phyloP scores from a whole-genome alignment of 2,888 invertebrate species.

The Parnassius mnemosyne region DNA sequence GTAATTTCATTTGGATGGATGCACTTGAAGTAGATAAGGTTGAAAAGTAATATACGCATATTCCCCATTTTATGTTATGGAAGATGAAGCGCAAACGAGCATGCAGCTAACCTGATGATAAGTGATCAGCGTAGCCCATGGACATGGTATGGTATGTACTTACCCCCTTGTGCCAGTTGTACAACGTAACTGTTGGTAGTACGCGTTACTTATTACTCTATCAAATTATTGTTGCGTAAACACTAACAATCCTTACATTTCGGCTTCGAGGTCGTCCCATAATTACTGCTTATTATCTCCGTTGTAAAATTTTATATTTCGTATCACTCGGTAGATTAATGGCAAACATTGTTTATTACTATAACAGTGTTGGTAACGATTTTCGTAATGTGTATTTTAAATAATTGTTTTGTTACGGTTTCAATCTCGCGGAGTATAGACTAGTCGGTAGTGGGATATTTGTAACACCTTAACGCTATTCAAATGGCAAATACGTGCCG shows the following conservation, averaged over 20 bases:
- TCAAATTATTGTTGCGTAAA: conserved; percentile 22
- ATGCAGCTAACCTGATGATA: too few relatives aligned
- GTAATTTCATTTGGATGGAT: too few relatives aligned
- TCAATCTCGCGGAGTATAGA: conserved; percentile 25
- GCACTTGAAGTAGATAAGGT: too few relatives aligned
- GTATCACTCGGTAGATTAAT: conserved; percentile 19
- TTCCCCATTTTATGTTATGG: too few relatives aligned
- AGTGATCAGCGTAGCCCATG: too few relatives aligned
- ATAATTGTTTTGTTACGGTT: conserved; percentile 23
- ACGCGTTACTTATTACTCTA: conserved; percentile 9
- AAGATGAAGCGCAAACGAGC: too few relatives aligned
- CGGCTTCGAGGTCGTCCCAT: conserved; percentile 17
- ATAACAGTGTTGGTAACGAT: conserved; percentile 18
- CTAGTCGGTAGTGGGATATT: conserved; percentile 23
- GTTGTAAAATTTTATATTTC: conserved; percentile 22
- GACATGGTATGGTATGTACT: too few relatives aligned
- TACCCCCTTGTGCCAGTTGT: too few relatives aligned
- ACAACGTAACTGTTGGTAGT: too few relatives aligned
- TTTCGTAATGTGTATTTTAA: conserved; percentile 20
- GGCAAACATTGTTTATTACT: conserved; percentile 24
- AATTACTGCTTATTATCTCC: conserved; percentile 19
- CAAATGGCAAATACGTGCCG: conserved; percentile 33
- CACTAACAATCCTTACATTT: conserved; percentile 22
- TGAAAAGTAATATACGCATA: too few relatives aligned
- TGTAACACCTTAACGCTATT: conserved; percentile 33